Percentiles rank a stretch among this genome's conserved stretches.
phyloP scores from a whole-genome alignment of 2,888 invertebrate genomes.

The Chrysina gloriosa region DNA sequence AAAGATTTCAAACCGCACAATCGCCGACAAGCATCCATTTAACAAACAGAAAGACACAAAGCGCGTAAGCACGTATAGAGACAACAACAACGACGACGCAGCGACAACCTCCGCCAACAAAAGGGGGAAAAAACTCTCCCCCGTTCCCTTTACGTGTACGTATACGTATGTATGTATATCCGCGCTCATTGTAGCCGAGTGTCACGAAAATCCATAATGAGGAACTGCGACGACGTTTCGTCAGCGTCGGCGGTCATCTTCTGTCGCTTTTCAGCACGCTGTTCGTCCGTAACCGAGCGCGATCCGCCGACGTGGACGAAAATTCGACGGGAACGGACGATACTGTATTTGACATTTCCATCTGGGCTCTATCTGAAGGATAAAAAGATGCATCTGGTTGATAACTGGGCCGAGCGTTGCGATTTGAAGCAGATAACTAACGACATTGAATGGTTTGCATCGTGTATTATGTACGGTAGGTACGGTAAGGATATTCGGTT shows the following conservation, averaged over 20 bases:
- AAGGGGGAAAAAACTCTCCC: conserved; percentile 2
- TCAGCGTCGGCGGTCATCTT: neutral
- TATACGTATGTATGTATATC: neutral
- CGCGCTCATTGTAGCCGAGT: conserved; percentile 23
- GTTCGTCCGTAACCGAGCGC: neutral
- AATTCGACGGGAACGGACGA: neutral
- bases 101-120: conserved; percentile 1
- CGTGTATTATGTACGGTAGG: neutral
- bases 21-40: conserved; percentile 12
- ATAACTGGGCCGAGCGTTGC: conserved; percentile 56
- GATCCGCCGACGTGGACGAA: conserved; percentile 7
- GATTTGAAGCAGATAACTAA: conserved; percentile 56
- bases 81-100: neutral
- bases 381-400: conserved; percentile 63
- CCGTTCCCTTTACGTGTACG: neutral
- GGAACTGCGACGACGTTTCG: conserved; percentile 26
- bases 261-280: conserved; percentile 9
- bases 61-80: neutral
- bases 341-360: conserved; percentile 64
- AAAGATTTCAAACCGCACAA: conserved; percentile 21
- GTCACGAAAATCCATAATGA: conserved; percentile 32
- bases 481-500: neutral
- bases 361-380: conserved; percentile 59
- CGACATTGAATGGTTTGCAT: conserved; percentile 42
- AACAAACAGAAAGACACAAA: conserved; percentile 1